These are phyloP conservation scores for Lordiphosa fenestrarum DNA, from an alignment of 2,888 invertebrate genomes.

Conservation along the genomic window DNA sequence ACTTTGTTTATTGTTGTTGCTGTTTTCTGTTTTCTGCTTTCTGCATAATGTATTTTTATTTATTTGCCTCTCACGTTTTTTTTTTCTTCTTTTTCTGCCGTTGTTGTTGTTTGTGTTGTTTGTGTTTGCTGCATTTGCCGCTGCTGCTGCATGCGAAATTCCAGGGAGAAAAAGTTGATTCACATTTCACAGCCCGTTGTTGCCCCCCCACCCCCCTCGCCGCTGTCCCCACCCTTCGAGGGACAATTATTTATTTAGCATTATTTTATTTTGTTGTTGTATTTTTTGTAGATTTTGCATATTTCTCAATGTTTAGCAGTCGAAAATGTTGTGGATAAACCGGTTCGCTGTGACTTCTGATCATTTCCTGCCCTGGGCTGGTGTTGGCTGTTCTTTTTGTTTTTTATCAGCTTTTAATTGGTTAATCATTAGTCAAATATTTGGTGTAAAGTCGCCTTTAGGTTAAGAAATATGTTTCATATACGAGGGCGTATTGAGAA, in stretches of 20 bases:
- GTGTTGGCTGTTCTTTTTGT: slow-evolving; percentile 18
- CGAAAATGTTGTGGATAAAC: slow-evolving; percentile 18
- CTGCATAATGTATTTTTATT: slow-evolving; percentile 29
- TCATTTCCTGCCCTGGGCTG: slow-evolving; percentile 18
- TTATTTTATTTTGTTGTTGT: slow-evolving; percentile 12
- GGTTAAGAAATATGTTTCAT: too few relatives aligned
- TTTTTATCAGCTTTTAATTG: slow-evolving; percentile 63
- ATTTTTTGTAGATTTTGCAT: slow-evolving; percentile 6
- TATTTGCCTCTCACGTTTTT: slow-evolving; percentile 37
- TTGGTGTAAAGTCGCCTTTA: slow-evolving; percentile 33
- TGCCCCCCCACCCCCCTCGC: background rate
- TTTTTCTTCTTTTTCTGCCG: background rate
- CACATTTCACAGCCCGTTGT: slow-evolving; percentile 32
- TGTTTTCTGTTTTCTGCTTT: slow-evolving; percentile 23
- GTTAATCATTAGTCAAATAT: slow-evolving; percentile 72
- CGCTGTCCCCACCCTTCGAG: background rate
- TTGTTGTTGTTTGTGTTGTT: slow-evolving; percentile 12
- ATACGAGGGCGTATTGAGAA: too few relatives aligned
- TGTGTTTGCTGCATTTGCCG: slow-evolving; percentile 50
- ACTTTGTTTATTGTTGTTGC: slow-evolving; percentile 45
- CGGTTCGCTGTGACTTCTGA: slow-evolving; percentile 17
- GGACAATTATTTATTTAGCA: slow-evolving; percentile 35
- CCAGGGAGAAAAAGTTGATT: slow-evolving; percentile 40
- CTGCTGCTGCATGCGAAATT: slow-evolving; percentile 29
- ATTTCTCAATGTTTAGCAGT: slow-evolving; percentile 13